phyloP scores from a whole-genome alignment of 1,140 invertebrate species.

The Caenorhabditis inopinata region DNA sequence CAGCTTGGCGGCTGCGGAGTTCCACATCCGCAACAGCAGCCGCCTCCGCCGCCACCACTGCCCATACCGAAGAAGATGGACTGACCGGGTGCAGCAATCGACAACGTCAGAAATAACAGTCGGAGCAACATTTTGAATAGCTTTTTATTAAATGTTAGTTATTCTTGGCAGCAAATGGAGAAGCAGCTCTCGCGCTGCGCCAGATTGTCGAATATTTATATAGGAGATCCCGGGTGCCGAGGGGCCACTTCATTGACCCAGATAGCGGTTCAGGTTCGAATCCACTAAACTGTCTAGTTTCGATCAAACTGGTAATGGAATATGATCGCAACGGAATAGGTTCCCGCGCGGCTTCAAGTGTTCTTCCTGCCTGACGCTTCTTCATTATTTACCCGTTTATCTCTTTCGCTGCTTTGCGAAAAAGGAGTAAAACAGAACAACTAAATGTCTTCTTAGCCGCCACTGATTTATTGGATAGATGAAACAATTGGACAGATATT shows the following conservation, averaged over 20 bases:
- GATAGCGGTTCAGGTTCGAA: slow-evolving; percentile 25
- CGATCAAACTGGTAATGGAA: slow-evolving; percentile 28
- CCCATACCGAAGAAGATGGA: slow-evolving; percentile 15
- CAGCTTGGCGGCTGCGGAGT: slow-evolving; percentile 42
- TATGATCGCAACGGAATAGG: not conserved
- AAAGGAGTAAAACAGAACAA: not conserved
- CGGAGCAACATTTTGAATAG: slow-evolving; percentile 4
- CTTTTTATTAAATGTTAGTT: not conserved
- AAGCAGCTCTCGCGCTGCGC: not conserved
- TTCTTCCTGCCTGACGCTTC: not conserved
- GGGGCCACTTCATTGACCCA: not conserved
- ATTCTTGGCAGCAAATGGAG: too few relatives aligned
- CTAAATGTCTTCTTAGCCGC: not conserved
- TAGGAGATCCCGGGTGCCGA: not conserved
- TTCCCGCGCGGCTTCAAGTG: not conserved
- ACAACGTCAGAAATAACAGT: not conserved
- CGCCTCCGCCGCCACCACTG: slow-evolving; percentile 22
- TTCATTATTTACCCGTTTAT: slow-evolving; percentile 6
- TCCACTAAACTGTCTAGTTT: not conserved
- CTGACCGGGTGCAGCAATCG: not conserved
- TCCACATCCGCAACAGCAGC: slow-evolving; percentile 45
- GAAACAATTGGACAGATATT: not conserved
- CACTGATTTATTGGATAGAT: not conserved
- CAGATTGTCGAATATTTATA: not conserved
- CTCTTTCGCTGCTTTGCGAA: not conserved